Conservation (phyloP, 1,140 invertebrate species). For the Drosophila orosa region DNA sequence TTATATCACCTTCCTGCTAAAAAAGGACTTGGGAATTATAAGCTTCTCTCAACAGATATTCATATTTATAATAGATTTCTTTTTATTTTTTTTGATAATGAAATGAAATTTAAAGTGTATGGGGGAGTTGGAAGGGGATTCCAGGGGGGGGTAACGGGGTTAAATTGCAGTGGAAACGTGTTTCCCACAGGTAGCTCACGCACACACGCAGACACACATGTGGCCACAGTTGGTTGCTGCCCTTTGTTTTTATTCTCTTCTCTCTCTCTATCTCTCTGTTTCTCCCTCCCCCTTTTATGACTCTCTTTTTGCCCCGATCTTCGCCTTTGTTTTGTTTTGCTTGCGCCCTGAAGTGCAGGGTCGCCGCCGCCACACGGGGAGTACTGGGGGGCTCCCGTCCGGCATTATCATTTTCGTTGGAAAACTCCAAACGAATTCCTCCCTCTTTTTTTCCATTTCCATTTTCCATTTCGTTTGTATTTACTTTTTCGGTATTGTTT, state of each 20-base stretch:
- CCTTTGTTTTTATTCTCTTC: constrained; percentile 38
- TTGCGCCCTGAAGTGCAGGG: constrained; percentile 26
- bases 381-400: background rate
- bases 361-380: background rate
- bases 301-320: constrained; percentile 4
- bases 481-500: constrained; percentile 57
- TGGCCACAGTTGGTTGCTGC: constrained; percentile 45
- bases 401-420: constrained; percentile 51
- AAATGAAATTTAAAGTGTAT: constrained; percentile 3
- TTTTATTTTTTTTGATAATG: too few relatives aligned
- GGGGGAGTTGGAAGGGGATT: constrained; percentile 1
- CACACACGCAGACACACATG: constrained; percentile 19
- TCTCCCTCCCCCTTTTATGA: background rate
- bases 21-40: background rate
- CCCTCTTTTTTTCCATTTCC: constrained; percentile 15
- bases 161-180: constrained; percentile 57
- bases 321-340: constrained; percentile 37
- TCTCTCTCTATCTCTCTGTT: background rate
- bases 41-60: background rate
- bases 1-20: background rate
- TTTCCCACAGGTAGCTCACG: constrained; percentile 72
- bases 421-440: constrained; percentile 42
- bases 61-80: background rate
- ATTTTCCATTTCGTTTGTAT: constrained; percentile 51
- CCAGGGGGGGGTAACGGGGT: constrained; percentile 19